These are phyloP conservation scores for Drosophila bifasciata DNA, from an alignment of 1,140 invertebrate species.

Conservation along the genomic window DNA sequence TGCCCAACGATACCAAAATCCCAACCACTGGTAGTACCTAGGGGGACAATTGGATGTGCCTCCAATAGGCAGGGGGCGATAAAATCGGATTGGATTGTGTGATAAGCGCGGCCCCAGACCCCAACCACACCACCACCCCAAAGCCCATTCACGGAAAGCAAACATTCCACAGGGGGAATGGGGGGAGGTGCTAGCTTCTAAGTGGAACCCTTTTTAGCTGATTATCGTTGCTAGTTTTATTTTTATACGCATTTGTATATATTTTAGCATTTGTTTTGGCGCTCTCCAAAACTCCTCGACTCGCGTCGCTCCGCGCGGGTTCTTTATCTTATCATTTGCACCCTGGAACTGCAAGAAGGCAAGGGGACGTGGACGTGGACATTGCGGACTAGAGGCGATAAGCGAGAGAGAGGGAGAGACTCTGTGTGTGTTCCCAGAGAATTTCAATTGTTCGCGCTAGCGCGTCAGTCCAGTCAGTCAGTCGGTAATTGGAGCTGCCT, in stretches of 20 bases:
- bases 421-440: slow-evolving; percentile 9
- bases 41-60: too few relatives aligned
- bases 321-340: slow-evolving; percentile 52
- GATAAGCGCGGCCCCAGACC: too few relatives aligned
- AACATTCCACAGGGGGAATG: too few relatives aligned
- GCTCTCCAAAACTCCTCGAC: not conserved
- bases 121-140: too few relatives aligned
- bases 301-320: not conserved
- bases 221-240: slow-evolving; percentile 16
- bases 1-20: not conserved
- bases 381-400: slow-evolving; percentile 29
- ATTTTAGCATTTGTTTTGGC: slow-evolving; percentile 7
- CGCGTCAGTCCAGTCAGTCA: too few relatives aligned
- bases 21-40: too few relatives aligned
- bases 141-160: too few relatives aligned
- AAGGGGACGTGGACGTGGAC: too few relatives aligned
- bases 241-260: slow-evolving; percentile 8
- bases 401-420: slow-evolving; percentile 9
- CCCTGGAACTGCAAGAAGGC: not conserved
- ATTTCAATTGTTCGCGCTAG: slow-evolving; percentile 28
- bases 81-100: too few relatives aligned
- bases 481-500: slow-evolving; percentile 65
- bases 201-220: too few relatives aligned
- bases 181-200: too few relatives aligned
- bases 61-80: too few relatives aligned